These are phyloP conservation scores for Trachythela sp. DNA, from an alignment of 64 coral and sea anemone species.

Conservation along the genomic window DNA sequence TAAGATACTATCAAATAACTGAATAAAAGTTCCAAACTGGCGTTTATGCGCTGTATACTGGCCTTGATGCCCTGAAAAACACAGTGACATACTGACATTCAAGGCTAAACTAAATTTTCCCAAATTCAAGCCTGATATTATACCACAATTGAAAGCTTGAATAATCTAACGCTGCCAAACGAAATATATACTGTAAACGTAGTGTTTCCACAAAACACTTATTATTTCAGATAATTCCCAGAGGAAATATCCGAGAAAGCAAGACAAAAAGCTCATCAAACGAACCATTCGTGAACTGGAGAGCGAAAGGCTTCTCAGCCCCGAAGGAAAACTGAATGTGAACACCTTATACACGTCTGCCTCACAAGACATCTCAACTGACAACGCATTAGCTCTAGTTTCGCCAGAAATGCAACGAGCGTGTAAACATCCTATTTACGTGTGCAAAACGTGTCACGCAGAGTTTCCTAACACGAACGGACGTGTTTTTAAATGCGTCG, in stretches of 20 bases:
- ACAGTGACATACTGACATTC: no score
- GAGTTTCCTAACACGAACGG: not conserved
- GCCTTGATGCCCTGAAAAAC: no score
- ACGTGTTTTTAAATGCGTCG: not conserved
- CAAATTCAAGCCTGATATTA: no score
- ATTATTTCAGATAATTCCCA: not conserved
- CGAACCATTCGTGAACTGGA: not conserved
- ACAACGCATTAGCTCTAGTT: not conserved
- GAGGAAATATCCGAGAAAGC: conserved; percentile 8
- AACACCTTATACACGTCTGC: not conserved
- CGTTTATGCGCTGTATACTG: no score
- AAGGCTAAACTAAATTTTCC: no score
- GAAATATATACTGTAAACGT: no score
- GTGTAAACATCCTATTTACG: not conserved
- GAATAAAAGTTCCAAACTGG: no score
- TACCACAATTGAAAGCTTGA: no score
- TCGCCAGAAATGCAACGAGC: not conserved
- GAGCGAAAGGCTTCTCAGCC: not conserved
- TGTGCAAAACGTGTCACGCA: not conserved
- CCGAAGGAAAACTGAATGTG: not conserved
- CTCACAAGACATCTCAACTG: not conserved
- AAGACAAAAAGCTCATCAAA: conserved; percentile 9
- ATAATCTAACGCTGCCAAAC: no score
- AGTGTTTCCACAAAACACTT: no score
- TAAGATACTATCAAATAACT: no score